A percentile compares a stretch with the other conserved stretches of the same genome.
Conservation (phyloP, 2,113 vertebrate genomes). For the Daubentonia madagascariensis region DNA sequence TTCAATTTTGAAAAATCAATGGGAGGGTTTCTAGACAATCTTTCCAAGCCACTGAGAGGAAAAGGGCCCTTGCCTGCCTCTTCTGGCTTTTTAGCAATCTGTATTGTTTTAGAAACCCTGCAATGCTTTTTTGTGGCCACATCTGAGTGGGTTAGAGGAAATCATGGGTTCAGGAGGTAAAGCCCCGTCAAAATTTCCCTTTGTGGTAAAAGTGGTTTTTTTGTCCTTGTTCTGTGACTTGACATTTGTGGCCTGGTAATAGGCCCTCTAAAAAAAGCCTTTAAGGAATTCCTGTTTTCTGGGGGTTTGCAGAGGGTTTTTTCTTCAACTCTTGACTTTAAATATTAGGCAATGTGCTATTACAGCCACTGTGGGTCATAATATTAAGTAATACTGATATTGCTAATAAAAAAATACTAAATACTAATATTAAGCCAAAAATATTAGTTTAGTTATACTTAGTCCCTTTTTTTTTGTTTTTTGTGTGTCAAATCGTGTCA, state of each 20-base stretch:
- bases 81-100: slow-evolving; percentile 18
- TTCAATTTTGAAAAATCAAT: slow-evolving; percentile 46
- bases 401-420: too few relatives aligned
- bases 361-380: not conserved
- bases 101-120: not conserved
- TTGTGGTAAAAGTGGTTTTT: not conserved
- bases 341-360: not conserved
- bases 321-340: not conserved
- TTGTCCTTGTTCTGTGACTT: not conserved
- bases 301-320: not conserved
- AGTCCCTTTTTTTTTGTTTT: not conserved
- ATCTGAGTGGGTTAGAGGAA: not conserved
- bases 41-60: slow-evolving; percentile 45
- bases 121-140: not conserved
- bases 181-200: not conserved
- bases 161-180: not conserved
- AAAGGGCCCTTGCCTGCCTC: not conserved
- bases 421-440: not conserved
- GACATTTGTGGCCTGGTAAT: not conserved
- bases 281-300: not conserved
- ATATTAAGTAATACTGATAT: too few relatives aligned
- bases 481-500: not conserved
- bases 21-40: slow-evolving; percentile 35
- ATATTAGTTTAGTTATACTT: not conserved
- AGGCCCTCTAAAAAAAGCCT: not conserved